phyloP scores from a whole-genome alignment of 30 jellyfish, hydroid and myxozoan genomes.

The Pelagia noctiluca region DNA sequence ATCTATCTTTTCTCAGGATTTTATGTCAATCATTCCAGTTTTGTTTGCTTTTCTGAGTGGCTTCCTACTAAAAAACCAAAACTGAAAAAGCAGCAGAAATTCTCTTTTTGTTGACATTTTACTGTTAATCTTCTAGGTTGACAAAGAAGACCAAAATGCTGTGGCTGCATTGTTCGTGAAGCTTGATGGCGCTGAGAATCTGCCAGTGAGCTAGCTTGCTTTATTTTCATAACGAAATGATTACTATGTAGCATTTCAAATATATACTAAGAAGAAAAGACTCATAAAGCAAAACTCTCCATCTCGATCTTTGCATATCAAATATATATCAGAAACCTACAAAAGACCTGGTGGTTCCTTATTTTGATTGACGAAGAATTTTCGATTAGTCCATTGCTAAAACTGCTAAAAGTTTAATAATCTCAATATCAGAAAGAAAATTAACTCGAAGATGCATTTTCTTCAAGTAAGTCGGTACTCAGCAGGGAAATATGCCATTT shows the following conservation, averaged over 20 bases:
- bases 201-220: conserved; percentile 87
- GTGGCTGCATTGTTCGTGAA: conserved; percentile 77
- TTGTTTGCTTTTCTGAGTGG: not conserved
- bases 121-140: conserved; percentile 24
- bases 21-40: too few species aligned
- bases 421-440: too few species aligned
- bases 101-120: not conserved
- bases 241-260: not conserved
- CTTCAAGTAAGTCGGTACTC: too few species aligned
- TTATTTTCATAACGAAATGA: not conserved
- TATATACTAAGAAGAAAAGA: too few species aligned
- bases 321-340: not conserved
- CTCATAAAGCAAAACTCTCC: too few species aligned
- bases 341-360: too few species aligned
- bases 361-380: too few species aligned
- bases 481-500: too few species aligned
- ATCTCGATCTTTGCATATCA: not conserved
- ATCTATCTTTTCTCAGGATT: too few species aligned
- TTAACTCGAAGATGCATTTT: too few species aligned
- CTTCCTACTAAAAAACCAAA: not conserved
- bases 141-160: conserved; percentile 42
- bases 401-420: too few species aligned
- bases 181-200: conserved; percentile 74
- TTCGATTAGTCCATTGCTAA: too few species aligned
- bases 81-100: not conserved